Percentiles rank a stretch among this genome's conserved stretches.
These are phyloP conservation scores for Pseudococcus longispinus DNA, from an alignment of 2,888 invertebrate genomes.

Conservation along the genomic window DNA sequence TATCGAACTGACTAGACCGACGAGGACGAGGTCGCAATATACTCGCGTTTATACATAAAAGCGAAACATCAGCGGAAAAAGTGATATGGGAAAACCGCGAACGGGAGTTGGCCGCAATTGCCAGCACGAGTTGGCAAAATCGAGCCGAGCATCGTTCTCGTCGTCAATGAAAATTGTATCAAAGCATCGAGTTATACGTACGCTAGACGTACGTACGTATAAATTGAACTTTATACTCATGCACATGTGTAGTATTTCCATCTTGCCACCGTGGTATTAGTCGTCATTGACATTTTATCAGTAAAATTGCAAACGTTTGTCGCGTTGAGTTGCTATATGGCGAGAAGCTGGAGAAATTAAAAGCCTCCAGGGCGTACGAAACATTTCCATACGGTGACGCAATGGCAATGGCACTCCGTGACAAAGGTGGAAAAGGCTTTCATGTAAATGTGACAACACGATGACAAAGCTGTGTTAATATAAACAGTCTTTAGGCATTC, in stretches of 20 bases:
- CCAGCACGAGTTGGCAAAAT: not conserved
- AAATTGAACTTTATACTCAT: not conserved
- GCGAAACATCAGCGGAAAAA: not conserved
- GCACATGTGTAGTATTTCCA: not conserved
- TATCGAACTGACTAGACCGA: not conserved
- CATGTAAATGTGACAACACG: conserved; percentile 42
- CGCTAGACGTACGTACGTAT: not conserved
- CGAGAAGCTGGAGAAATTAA: conserved; percentile 15
- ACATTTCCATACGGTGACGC: conserved; percentile 15
- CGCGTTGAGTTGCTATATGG: not conserved
- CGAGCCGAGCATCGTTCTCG: not conserved
- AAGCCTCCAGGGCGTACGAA: conserved; percentile 14
- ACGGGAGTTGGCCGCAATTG: not conserved
- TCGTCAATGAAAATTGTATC: not conserved
- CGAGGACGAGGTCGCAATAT: not conserved
- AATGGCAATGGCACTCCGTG: not conserved
- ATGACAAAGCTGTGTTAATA: conserved; percentile 37
- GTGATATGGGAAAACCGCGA: not conserved
- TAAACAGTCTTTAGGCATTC: conserved; percentile 45
- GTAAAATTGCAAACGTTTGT: not conserved
- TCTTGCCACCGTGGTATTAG: not conserved
- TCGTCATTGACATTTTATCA: not conserved
- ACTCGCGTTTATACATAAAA: not conserved
- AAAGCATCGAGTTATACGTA: not conserved
- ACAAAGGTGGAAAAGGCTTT: conserved; percentile 41